Conservation (phyloP, 2,888 invertebrate genomes). For the Agonum fuliginosum region DNA sequence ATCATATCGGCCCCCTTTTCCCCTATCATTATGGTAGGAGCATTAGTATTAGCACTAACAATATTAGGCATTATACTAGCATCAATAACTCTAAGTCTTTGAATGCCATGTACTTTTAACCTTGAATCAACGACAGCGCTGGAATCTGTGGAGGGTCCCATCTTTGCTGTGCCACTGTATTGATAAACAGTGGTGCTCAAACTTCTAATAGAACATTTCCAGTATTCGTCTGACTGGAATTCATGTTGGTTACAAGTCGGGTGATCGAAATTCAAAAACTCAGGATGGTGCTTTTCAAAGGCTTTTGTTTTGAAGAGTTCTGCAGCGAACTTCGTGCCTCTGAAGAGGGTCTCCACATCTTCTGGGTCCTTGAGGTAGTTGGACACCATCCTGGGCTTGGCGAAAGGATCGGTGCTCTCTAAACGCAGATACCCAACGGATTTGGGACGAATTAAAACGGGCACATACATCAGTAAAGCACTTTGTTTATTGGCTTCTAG, state of each 20-base stretch:
- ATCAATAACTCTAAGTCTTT: constrained; percentile 83
- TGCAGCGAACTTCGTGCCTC: constrained; percentile 73
- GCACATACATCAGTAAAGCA: constrained; percentile 70
- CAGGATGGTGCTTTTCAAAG: constrained; percentile 70
- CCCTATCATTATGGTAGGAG: no score
- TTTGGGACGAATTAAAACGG: constrained; percentile 73
- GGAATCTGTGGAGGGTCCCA: constrained; percentile 79
- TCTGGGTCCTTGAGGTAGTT: constrained; percentile 77
- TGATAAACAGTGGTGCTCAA: constrained; percentile 61
- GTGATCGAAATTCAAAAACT: constrained; percentile 69
- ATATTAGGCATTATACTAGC: constrained; percentile 93
- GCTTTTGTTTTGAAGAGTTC: constrained; percentile 71
- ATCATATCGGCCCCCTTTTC: no score
- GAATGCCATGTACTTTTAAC: constrained; percentile 80
- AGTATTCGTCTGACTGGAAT: constrained; percentile 72
- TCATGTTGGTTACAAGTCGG: constrained; percentile 68
- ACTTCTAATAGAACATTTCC: constrained; percentile 73
- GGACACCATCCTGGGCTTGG: constrained; percentile 77
- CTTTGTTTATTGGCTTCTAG: constrained; percentile 67
- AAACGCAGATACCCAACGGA: constrained; percentile 77
- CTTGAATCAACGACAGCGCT: constrained; percentile 82
- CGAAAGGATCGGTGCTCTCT: constrained; percentile 74
- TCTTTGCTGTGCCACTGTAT: constrained; percentile 75
- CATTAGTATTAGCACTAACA: no score
- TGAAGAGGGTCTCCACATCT: constrained; percentile 75